phyloP scores from a whole-genome alignment of 2,113 vertebrate genomes.

The Monopterus albus region DNA sequence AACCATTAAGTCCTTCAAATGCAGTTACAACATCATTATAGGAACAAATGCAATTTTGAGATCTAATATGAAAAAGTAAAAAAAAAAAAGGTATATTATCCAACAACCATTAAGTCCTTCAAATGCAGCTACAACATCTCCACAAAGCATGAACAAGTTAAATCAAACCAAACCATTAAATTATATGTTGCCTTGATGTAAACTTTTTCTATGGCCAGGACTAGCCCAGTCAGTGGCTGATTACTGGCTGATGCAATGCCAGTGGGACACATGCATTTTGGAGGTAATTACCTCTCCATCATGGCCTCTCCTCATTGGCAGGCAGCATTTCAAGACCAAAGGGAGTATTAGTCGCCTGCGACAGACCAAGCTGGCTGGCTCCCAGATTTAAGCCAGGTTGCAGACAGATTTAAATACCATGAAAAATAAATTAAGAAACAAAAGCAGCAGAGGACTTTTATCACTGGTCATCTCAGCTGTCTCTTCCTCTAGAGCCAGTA shows the following conservation, averaged over 20 bases:
- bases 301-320: constrained; percentile 35
- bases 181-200: not conserved
- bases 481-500: too few species aligned
- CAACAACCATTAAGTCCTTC: not conserved
- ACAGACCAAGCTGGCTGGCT: constrained; percentile 55
- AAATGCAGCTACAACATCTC: not conserved
- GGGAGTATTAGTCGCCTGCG: constrained; percentile 47
- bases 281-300: constrained; percentile 59
- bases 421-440: not conserved
- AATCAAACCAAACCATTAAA: not conserved
- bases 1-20: too few species aligned
- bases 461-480: too few species aligned
- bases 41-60: too few species aligned
- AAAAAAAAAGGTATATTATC: too few species aligned
- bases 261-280: constrained; percentile 32
- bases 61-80: too few species aligned
- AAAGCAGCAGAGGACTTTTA: too few species aligned
- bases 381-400: constrained; percentile 32
- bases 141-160: not conserved
- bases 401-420: not conserved
- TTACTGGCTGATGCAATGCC: constrained; percentile 47
- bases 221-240: constrained; percentile 33
- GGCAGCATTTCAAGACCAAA: constrained; percentile 48
- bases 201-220: constrained; percentile 4
- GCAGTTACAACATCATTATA: too few species aligned